Conservation (phyloP, 2,888 invertebrate species). For the Cataglyphis rosenhaueri region DNA sequence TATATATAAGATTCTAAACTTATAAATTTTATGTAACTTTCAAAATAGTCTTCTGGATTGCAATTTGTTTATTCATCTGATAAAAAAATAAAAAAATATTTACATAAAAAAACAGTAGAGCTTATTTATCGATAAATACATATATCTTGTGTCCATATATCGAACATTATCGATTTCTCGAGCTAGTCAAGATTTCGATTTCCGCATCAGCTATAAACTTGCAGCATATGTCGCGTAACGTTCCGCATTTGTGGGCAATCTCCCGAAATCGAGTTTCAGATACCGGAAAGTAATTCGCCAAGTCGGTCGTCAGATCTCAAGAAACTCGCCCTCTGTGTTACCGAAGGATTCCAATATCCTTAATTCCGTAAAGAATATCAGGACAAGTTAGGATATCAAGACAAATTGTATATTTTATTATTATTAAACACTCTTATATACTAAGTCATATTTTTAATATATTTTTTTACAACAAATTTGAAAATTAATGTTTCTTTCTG, state of each 20-base stretch:
- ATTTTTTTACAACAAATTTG: neutral
- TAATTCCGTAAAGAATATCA: neutral
- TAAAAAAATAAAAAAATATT: neutral
- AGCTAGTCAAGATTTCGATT: slow-evolving; percentile 18
- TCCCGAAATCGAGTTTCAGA: slow-evolving; percentile 17
- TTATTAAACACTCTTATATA: neutral
- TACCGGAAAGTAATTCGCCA: slow-evolving; percentile 13
- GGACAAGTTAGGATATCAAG: neutral
- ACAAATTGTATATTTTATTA: neutral
- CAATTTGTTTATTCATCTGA: neutral
- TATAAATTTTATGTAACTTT: neutral
- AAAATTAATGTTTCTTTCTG: neutral
- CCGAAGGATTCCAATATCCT: slow-evolving; percentile 8
- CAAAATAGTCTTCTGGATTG: neutral
- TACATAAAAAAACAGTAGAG: neutral
- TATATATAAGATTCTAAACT: neutral
- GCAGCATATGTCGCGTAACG: neutral
- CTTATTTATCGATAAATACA: neutral
- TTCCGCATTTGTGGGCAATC: slow-evolving; percentile 6
- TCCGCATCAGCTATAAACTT: neutral
- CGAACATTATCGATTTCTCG: neutral
- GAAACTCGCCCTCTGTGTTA: neutral
- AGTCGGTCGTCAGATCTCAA: neutral
- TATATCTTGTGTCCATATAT: neutral
- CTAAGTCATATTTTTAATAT: neutral